Percentiles rank a stretch among this genome's conserved stretches.
Evolutionary conservation across 2,797 vertebrate species (phyloP).

Genomic region (Arvicola amphibius): DNA sequence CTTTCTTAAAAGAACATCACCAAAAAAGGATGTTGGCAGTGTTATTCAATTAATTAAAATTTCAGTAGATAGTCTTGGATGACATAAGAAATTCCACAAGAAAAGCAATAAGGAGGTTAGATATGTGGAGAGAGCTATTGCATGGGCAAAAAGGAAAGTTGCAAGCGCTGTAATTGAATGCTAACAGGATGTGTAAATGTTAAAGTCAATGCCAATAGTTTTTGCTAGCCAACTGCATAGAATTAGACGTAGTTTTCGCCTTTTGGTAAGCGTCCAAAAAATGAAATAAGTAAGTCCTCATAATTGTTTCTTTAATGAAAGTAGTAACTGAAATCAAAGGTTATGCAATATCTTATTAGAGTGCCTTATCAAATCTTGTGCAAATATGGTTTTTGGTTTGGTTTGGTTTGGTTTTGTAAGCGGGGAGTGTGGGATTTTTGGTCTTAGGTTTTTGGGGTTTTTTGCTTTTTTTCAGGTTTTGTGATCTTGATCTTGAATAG

Average conservation of each 20-base stretch:
- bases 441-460: background rate
- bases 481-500: background rate
- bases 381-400: conserved; percentile 35
- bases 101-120: background rate
- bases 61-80: conserved; percentile 29
- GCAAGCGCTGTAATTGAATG: conserved; percentile 57
- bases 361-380: background rate
- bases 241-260: conserved; percentile 69
- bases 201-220: conserved; percentile 66
- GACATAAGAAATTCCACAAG: conserved; percentile 7
- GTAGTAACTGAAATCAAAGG: conserved; percentile 72
- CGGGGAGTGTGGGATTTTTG: background rate
- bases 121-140: conserved; percentile 1
- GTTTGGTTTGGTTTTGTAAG: conserved; percentile 13
- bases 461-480: conserved; percentile 49
- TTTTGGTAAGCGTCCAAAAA: conserved; percentile 73
- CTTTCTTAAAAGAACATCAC: conserved; percentile 26
- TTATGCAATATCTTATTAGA: conserved; percentile 66
- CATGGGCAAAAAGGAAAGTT: conserved; percentile 69
- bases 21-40: conserved; percentile 26
- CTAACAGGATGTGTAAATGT: conserved; percentile 74
- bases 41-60: conserved; percentile 44
- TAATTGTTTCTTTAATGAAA: conserved; percentile 76
- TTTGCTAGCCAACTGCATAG: conserved; percentile 70
- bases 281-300: conserved; percentile 72